Base-by-base conservation (phyloP, 2,113 vertebrate species). In the Trachemys scripta region DNA sequence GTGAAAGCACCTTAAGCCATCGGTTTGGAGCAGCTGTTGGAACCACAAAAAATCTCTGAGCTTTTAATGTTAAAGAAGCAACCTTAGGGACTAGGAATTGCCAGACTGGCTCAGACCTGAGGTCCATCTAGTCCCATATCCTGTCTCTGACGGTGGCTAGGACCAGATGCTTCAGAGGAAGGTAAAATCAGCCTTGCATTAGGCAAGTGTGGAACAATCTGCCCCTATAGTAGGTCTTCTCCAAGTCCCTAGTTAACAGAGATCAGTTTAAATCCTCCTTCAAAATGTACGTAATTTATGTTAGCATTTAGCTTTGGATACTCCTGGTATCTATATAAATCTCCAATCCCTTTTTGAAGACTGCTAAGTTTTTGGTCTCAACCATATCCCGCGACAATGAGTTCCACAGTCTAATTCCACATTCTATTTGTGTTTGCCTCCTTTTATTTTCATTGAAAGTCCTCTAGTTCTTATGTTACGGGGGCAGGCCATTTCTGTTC, bases 401-500 rank as follows among this genome's bases (percentile, higher is more conserved):
- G 20, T 20, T 53, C 51, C 51, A 20, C 51, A 20, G 51, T 53
- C 19, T 53, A 53, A 53, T 53, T 53, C 51, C 51, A 65, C 14
- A 4, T 24, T 72, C n/a, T 38, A 11, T 38, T 42, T 72, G 69
- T 38, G 20, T 8, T 51, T 0, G 0, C 12, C 54, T 56, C 3
- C 0, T 27, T 22, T 42, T 31, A 22, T 27, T 42, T 3, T 54
- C 56, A 1, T 0, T 22, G 53, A 20, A 4, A 4, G 2, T 10
- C 85, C 29, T 45, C 14, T n/a, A 14, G 75, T 47, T 78, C 42
- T 78, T 80, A 6, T 29, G 11, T 0, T 1, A 4, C 0, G 2
- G 7, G 19, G 10, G 31, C 29, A 31, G 42, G 42, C 42, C 42
- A 42, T 42, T 42, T 42, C 42, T 42, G 42, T 42, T 42, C 42